These are phyloP conservation scores for Cylas formicarius DNA, from an alignment of 1,140 invertebrate genomes.

Conservation along the genomic window DNA sequence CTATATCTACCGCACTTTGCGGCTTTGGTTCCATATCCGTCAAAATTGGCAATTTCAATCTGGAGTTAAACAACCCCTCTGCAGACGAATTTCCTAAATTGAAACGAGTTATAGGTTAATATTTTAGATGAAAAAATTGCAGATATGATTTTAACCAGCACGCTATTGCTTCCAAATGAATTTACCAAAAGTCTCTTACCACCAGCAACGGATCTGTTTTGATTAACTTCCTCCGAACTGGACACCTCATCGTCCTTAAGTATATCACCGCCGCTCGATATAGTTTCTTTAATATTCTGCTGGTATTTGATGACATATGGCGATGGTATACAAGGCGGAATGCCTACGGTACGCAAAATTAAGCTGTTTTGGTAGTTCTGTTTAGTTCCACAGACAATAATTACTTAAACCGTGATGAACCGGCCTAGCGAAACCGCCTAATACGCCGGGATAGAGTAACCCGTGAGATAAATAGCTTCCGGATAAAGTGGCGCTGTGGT, in stretches of 20 bases:
- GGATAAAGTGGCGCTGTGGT: conserved; percentile 15
- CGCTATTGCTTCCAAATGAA: too few species aligned
- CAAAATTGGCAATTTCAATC: conserved; percentile 35
- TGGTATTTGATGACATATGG: too few species aligned
- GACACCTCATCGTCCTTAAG: conserved; percentile 67
- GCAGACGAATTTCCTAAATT: background rate
- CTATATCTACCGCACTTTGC: conserved; percentile 23
- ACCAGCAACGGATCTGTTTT: conserved; percentile 24
- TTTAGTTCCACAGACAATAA: too few species aligned
- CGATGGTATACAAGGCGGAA: too few species aligned
- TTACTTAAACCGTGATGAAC: background rate
- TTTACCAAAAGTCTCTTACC: too few species aligned
- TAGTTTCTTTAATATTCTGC: too few species aligned
- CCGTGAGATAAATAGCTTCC: conserved; percentile 35
- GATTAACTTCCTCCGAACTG: conserved; percentile 57
- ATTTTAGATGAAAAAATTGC: too few species aligned
- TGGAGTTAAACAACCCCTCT: conserved; percentile 4
- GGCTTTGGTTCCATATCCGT: conserved; percentile 23
- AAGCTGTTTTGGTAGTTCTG: too few species aligned
- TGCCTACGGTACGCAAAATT: too few species aligned
- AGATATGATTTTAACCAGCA: too few species aligned
- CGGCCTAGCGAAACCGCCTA: conserved; percentile 32
- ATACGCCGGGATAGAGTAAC: conserved; percentile 35
- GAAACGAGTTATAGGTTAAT: too few species aligned
- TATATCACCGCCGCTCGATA: conserved; percentile 4